These are phyloP conservation scores for Carposina sasakii DNA, from an alignment of 1,140 invertebrate genomes.

Conservation along the genomic window DNA sequence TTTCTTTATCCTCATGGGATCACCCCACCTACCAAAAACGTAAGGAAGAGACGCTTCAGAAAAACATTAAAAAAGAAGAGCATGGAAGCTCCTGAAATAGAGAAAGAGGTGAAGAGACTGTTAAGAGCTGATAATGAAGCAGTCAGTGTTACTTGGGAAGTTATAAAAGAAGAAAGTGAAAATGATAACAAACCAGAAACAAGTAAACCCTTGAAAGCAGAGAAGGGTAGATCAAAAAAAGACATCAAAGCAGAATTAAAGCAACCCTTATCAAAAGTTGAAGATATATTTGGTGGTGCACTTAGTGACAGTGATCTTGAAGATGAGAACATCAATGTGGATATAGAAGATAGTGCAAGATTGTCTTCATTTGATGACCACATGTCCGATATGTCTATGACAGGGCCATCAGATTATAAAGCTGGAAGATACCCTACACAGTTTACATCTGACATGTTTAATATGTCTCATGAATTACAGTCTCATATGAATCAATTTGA, in stretches of 20 bases:
- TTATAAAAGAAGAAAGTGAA: constrained; percentile 93
- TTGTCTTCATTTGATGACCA: constrained; percentile 83
- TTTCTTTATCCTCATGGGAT: constrained; percentile 95
- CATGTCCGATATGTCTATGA: constrained; percentile 77
- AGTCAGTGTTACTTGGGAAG: constrained; percentile 91
- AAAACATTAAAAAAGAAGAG: constrained; percentile 98
- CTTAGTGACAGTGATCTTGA: constrained; percentile 89
- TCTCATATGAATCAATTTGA: constrained; percentile 8
- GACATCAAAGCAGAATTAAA: constrained; percentile 40
- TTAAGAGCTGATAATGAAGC: constrained; percentile 95
- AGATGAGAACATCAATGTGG: constrained; percentile 80
- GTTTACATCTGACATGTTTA: constrained; percentile 24
- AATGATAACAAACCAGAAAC: constrained; percentile 68
- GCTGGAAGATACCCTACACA: constrained; percentile 7
- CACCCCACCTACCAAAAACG: constrained; percentile 96
- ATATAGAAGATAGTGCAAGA: constrained; percentile 85
- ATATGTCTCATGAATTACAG: constrained; percentile 32
- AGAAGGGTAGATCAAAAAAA: constrained; percentile 33
- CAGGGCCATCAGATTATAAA: constrained; percentile 6
- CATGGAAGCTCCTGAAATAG: constrained; percentile 97
- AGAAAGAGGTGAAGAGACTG: constrained; percentile 95
- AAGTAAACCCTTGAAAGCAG: constrained; percentile 34
- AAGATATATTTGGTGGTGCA: constrained; percentile 90
- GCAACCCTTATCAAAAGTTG: constrained; percentile 54
- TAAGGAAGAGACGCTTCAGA: constrained; percentile 91